Conservation (phyloP, 2,797 vertebrate species). For the Rhynchotus rufescens region DNA sequence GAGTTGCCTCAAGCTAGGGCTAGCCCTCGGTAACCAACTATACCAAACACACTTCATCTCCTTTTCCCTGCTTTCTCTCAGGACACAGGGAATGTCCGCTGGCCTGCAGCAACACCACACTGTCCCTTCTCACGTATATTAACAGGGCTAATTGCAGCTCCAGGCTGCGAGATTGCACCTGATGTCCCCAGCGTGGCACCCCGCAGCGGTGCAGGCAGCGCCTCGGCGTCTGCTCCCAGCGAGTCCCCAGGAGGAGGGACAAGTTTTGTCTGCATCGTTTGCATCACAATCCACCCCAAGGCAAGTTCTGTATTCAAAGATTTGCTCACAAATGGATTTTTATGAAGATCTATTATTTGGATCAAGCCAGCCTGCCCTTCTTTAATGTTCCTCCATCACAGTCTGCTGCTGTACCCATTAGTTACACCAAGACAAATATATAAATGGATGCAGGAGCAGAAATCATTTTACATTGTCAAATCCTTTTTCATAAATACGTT, state of each 20-base stretch:
- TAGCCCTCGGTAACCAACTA: neutral
- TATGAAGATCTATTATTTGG: neutral
- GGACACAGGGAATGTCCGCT: neutral
- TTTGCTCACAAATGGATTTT: neutral
- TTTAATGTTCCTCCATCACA: neutral
- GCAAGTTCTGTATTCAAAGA: neutral
- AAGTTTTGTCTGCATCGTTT: accelerated
- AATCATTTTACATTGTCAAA: neutral
- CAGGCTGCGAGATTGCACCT: neutral
- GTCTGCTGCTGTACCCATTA: neutral
- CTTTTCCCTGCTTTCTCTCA: accelerated
- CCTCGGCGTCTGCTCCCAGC: accelerated
- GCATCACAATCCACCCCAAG: neutral
- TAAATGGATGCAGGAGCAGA: neutral
- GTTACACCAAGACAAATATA: constrained; percentile 33
- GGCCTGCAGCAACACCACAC: neutral
- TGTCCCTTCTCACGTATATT: neutral
- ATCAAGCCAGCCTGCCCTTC: neutral
- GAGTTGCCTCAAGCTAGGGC: neutral
- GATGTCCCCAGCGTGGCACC: accelerated
- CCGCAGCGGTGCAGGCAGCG: neutral
- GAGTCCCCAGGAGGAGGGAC: accelerated
- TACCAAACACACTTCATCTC: neutral
- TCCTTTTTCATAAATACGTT: neutral
- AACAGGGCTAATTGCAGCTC: accelerated